Evolutionary conservation across 92 coral and sea anemone genomes (phyloP).

Genomic region (Epizoanthus fatuus): DNA sequence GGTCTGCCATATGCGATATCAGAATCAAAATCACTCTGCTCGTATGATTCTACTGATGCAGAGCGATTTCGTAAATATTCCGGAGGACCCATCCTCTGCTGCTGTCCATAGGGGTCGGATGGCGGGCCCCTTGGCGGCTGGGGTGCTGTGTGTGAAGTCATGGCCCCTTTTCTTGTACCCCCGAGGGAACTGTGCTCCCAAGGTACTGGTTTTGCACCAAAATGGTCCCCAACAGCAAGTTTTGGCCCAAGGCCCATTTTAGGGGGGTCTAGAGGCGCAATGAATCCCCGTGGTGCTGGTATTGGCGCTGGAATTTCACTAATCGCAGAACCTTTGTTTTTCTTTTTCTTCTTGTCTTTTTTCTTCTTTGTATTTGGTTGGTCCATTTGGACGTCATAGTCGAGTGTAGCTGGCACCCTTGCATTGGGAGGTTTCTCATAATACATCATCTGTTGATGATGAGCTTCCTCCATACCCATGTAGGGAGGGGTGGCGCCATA

Average conservation of each 20-base stretch:
- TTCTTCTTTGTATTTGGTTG: constrained; percentile 61
- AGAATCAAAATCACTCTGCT: constrained; percentile 9
- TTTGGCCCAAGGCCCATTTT: constrained; percentile 56
- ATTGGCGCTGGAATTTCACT: constrained; percentile 51
- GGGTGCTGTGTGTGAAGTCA: neutral
- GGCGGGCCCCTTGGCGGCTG: constrained; percentile 6
- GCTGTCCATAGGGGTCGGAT: constrained; percentile 9
- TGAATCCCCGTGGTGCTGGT: constrained; percentile 75
- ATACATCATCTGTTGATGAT: constrained; percentile 19
- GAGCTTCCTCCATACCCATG: neutral
- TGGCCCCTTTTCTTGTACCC: constrained; percentile 61
- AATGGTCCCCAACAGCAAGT: constrained; percentile 75
- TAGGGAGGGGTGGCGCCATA: neutral
- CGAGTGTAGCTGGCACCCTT: constrained; percentile 1
- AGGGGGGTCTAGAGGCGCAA: constrained; percentile 85
- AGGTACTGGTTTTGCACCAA: constrained; percentile 73
- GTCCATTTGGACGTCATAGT: constrained; percentile 10
- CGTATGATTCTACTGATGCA: neutral
- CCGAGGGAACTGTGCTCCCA: constrained; percentile 88
- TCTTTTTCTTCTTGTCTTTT: constrained; percentile 74
- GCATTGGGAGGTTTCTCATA: constrained; percentile 33
- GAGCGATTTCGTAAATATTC: constrained; percentile 9
- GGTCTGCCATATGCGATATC: constrained; percentile 75
- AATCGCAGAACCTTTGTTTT: constrained; percentile 51
- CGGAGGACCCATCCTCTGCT: constrained; percentile 4